These are phyloP conservation scores for Bubo blakistoni DNA, from an alignment of 2,113 vertebrate genomes.

Conservation along the genomic window DNA sequence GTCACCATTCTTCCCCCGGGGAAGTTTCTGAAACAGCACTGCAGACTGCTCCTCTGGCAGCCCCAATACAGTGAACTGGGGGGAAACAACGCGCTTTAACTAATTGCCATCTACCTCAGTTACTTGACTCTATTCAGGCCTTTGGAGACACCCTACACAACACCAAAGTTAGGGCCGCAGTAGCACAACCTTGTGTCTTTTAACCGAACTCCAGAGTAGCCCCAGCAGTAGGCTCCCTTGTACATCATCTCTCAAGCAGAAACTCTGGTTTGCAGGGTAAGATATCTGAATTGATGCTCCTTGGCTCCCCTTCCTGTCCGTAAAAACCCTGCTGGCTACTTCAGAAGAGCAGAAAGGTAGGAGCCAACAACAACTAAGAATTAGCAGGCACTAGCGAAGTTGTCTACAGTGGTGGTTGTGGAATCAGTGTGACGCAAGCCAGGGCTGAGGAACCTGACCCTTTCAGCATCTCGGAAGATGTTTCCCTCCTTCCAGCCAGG, in stretches of 20 bases:
- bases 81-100: not conserved
- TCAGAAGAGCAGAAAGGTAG: not conserved
- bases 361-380: not conserved
- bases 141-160: not conserved
- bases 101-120: not conserved
- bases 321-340: not conserved
- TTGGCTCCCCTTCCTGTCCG: not conserved
- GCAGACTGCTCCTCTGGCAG: not conserved
- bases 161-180: not conserved
- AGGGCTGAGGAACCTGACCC: not conserved
- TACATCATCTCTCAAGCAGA: not conserved
- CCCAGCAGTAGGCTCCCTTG: accelerated
- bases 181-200: not conserved
- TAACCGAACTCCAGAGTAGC: not conserved
- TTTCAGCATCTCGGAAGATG: not conserved
- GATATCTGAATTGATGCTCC: not conserved
- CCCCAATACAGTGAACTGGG: not conserved
- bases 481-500: not conserved
- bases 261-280: not conserved
- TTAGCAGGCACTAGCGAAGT: accelerated
- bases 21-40: not conserved
- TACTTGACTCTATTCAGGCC: not conserved
- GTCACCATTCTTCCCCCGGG: not conserved
- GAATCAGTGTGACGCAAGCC: accelerated
- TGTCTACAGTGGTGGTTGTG: accelerated